Conservation (phyloP, 2,113 vertebrate species). For the Loxodonta africana region DNA sequence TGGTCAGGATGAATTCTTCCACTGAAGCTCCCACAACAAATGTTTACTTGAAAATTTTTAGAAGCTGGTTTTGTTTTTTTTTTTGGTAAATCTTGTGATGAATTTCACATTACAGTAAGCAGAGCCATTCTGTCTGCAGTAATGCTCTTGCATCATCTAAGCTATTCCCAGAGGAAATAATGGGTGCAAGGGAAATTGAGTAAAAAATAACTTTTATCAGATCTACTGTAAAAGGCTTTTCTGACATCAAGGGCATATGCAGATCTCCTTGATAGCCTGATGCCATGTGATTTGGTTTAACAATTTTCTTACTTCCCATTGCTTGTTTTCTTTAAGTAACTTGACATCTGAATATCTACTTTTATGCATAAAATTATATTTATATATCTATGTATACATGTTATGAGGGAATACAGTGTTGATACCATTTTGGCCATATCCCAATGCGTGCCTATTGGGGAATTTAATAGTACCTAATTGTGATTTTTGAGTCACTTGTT, state of each 20-base stretch:
- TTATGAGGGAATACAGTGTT: neutral
- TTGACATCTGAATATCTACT: slow-evolving; percentile 46
- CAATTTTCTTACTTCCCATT: slow-evolving; percentile 47
- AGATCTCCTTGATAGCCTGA: slow-evolving; percentile 63
- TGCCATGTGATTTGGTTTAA: slow-evolving; percentile 54
- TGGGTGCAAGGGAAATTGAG: slow-evolving; percentile 65
- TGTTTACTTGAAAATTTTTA: slow-evolving; percentile 76
- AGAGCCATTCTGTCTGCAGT: slow-evolving; percentile 80
- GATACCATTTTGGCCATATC: slow-evolving; percentile 22
- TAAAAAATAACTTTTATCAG: slow-evolving; percentile 73
- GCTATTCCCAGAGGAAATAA: slow-evolving; percentile 78
- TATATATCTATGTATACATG: neutral
- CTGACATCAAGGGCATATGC: slow-evolving; percentile 70
- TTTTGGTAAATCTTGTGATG: slow-evolving; percentile 74
- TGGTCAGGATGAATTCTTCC: neutral
- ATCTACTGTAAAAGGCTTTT: slow-evolving; percentile 73
- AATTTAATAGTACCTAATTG: slow-evolving; percentile 34
- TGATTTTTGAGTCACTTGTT: neutral
- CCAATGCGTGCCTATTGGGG: neutral
- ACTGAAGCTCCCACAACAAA: slow-evolving; percentile 18
- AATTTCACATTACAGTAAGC: slow-evolving; percentile 81
- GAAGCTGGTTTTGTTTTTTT: slow-evolving; percentile 45
- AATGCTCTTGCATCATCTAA: slow-evolving; percentile 69
- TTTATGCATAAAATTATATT: slow-evolving; percentile 25
- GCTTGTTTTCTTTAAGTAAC: slow-evolving; percentile 65